Evolutionary conservation across 2,797 vertebrate genomes (phyloP).

Genomic region (Brachyalestes nurse): DNA sequence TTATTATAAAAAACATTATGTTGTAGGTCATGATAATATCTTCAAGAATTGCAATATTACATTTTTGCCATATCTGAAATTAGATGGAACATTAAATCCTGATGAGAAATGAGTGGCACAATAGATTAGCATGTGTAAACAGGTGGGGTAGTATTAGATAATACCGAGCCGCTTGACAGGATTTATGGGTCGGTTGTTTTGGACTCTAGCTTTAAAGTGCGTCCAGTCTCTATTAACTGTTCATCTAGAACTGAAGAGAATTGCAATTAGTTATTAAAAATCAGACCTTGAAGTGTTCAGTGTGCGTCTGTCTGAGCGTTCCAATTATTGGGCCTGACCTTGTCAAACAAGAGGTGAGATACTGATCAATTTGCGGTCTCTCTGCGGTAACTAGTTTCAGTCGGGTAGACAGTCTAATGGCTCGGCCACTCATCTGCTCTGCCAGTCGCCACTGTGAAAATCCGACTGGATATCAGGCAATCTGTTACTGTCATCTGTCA

Average conservation of each 20-base stretch:
- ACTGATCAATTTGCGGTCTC: conserved; percentile 46
- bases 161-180: background rate
- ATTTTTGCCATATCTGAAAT: too few species aligned
- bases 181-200: background rate
- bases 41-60: too few species aligned
- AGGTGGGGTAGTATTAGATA: background rate
- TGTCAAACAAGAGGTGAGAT: conserved; percentile 46
- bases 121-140: too few species aligned
- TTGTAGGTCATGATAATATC: too few species aligned
- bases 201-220: background rate
- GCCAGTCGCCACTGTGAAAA: conserved; percentile 29
- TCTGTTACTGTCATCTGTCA: conserved; percentile 52
- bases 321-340: conserved; percentile 48
- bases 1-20: too few species aligned
- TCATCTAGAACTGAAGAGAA: background rate
- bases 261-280: background rate
- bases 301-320: conserved; percentile 23
- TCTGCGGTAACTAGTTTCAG: conserved; percentile 50
- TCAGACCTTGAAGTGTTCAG: background rate
- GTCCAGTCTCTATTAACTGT: background rate
- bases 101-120: too few species aligned
- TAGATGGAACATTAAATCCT: too few species aligned
- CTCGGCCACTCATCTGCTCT: conserved; percentile 21
- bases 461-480: conserved; percentile 42
- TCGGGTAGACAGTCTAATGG: conserved; percentile 43